Percentiles rank a stretch among this genome's conserved stretches.
Conservation (phyloP, 1,140 invertebrate species). For the Zaprionus ornatus region DNA sequence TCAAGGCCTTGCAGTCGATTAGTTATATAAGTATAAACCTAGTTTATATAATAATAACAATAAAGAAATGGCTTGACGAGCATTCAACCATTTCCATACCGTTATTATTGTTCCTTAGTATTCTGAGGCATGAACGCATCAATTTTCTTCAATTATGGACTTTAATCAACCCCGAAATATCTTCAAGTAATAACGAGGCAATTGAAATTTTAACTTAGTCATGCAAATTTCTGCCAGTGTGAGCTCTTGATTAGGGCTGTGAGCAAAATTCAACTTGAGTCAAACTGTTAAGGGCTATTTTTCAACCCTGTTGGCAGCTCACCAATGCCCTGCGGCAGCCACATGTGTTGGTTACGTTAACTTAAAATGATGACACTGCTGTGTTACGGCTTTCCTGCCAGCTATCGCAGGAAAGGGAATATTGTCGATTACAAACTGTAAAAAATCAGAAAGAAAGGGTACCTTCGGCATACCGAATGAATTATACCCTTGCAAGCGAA, state of each 20-base stretch:
- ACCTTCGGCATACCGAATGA: too few relatives aligned
- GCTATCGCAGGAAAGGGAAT: neutral
- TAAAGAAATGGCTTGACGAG: too few relatives aligned
- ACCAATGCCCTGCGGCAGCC: constrained; percentile 75
- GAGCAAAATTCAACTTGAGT: neutral
- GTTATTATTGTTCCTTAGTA: neutral
- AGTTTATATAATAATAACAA: too few relatives aligned
- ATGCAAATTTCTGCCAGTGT: constrained; percentile 6
- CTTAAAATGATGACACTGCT: constrained; percentile 54
- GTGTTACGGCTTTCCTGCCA: neutral
- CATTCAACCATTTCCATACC: neutral
- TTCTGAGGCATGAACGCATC: neutral
- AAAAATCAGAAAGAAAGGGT: neutral
- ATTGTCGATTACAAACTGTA: neutral
- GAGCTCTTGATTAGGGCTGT: constrained; percentile 15
- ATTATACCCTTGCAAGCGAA: too few relatives aligned
- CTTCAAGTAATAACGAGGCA: neutral
- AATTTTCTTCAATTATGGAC: neutral
- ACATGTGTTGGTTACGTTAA: constrained; percentile 66
- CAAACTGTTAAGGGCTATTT: neutral
- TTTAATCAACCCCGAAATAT: neutral
- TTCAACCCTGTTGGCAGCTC: constrained; percentile 38
- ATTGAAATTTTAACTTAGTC: neutral
- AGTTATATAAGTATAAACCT: too few relatives aligned
- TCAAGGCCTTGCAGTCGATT: too few relatives aligned